Percentiles rank a stretch among this genome's conserved stretches.
Conservation (phyloP, 2,888 invertebrate genomes). For the Lochmaea crataegi region DNA sequence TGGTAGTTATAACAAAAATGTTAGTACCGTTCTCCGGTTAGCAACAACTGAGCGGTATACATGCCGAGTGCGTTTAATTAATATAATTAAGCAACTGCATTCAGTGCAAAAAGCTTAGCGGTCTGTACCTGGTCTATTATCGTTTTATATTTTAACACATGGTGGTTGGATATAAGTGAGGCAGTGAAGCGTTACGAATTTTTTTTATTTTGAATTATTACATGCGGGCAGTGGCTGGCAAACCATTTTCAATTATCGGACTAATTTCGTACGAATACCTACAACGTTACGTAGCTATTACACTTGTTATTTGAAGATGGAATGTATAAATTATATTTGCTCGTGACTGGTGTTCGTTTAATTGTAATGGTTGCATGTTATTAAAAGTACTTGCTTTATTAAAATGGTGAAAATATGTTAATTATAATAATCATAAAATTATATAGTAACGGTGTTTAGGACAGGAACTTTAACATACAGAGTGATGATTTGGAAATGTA, state of each 20-base stretch:
- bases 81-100: neutral
- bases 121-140: slow-evolving; percentile 13
- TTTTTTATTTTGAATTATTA: slow-evolving; percentile 18
- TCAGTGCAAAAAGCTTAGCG: neutral
- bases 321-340: neutral
- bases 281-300: neutral
- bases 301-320: neutral
- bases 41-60: too few relatives aligned
- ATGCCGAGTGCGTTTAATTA: neutral
- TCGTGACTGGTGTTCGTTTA: slow-evolving; percentile 1
- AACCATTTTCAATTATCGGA: slow-evolving; percentile 16
- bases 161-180: slow-evolving; percentile 9
- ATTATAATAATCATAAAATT: neutral
- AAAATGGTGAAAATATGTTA: neutral
- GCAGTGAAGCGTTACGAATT: neutral
- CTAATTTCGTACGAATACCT: slow-evolving; percentile 6
- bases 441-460: too few relatives aligned
- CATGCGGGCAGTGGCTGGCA: slow-evolving; percentile 16
- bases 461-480: too few relatives aligned
- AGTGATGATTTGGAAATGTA: too few relatives aligned
- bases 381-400: neutral
- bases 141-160: slow-evolving; percentile 16
- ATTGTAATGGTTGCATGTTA: neutral
- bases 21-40: too few relatives aligned
- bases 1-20: too few relatives aligned